These are phyloP conservation scores for Burhinus bistriatus DNA, from an alignment of 2,113 vertebrate species.

Conservation along the genomic window DNA sequence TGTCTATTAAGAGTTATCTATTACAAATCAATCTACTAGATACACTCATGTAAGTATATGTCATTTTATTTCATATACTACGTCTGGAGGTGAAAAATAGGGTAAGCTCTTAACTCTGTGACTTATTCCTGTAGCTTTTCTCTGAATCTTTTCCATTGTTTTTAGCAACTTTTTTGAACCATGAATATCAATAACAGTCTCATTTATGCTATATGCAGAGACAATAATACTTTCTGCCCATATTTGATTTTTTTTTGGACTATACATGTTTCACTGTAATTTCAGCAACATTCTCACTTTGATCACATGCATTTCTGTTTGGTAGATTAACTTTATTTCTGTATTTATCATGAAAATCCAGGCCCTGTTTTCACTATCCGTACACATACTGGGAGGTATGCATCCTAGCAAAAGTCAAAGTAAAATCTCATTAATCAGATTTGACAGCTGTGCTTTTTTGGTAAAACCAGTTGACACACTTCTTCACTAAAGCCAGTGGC, in stretches of 20 bases:
- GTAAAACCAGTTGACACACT: neutral
- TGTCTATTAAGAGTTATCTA: neutral
- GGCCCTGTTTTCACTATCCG: neutral
- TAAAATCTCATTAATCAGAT: neutral
- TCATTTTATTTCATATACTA: neutral
- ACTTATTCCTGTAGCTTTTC: neutral
- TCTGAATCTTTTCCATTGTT: neutral
- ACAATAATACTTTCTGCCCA: neutral
- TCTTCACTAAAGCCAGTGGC: neutral
- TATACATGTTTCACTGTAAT: neutral
- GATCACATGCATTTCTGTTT: neutral
- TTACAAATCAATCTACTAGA: neutral
- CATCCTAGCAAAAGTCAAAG: neutral
- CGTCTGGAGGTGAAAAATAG: neutral
- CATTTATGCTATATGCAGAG: neutral
- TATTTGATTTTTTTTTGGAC: neutral
- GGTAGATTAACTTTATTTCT: neutral
- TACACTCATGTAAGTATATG: neutral
- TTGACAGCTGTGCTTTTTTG: neutral
- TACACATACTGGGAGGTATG: no score
- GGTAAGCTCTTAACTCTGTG: neutral
- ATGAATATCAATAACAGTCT: neutral
- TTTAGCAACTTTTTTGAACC: neutral
- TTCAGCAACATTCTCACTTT: neutral
- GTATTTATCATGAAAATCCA: neutral